Evolutionary conservation across 1,140 invertebrate species (phyloP).

Genomic region (Pachypeltis micranthus): DNA sequence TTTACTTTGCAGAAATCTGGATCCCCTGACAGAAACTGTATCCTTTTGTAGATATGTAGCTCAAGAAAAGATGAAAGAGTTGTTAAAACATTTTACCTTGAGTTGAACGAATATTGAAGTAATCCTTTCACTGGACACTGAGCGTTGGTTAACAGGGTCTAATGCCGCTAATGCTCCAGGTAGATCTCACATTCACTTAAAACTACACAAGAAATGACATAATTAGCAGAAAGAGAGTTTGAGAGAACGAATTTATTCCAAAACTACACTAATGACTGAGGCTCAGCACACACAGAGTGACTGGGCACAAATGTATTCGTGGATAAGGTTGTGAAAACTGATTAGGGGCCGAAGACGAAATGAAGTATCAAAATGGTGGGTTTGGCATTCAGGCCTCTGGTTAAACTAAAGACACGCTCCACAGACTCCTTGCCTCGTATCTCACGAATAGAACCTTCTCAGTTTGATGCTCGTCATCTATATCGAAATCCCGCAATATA

Average conservation of each 20-base stretch:
- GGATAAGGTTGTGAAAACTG: no score
- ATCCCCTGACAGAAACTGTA: constrained; percentile 91
- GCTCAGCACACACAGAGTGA: not conserved
- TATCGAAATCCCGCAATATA: no score
- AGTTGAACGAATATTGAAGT: not conserved
- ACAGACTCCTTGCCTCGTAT: no score
- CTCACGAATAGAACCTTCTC: no score
- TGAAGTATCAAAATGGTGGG: no score
- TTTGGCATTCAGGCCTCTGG: no score
- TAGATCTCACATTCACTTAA: no score
- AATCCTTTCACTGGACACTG: not conserved
- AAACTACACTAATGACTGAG: not conserved
- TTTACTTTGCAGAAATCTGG: constrained; percentile 67
- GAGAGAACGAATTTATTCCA: not conserved
- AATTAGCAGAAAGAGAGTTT: no score
- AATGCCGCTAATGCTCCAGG: not conserved
- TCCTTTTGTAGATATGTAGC: constrained; percentile 36
- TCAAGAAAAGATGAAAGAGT: not conserved
- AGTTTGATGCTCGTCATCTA: no score
- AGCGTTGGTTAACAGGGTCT: not conserved
- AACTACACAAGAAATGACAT: no score
- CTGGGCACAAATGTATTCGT: not conserved
- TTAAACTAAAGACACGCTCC: no score
- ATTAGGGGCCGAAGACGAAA: no score
- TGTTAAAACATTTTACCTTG: not conserved